Conservation (phyloP, 2,797 vertebrate genomes). For the Danio tinwini region DNA sequence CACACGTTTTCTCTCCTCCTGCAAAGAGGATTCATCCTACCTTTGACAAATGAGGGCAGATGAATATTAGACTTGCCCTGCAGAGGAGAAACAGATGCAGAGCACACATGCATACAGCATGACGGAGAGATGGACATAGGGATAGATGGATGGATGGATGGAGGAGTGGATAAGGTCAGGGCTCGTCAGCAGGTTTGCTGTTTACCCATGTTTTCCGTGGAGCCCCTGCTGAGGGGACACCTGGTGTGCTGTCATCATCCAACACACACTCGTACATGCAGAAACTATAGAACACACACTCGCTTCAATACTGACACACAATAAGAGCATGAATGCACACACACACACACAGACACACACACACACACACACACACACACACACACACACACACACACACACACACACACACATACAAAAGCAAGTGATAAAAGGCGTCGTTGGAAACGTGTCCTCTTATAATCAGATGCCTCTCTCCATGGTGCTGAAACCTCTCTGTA, state of each 20-base stretch:
- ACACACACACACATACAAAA: slow-evolving; percentile 39
- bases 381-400: slow-evolving; percentile 33
- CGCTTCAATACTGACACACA: slow-evolving; percentile 1
- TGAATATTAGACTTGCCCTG: slow-evolving; percentile 49
- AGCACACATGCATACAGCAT: slow-evolving; percentile 30
- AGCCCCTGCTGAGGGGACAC: slow-evolving; percentile 73
- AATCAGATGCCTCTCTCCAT: slow-evolving; percentile 62
- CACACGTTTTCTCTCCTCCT: not conserved
- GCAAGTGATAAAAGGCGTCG: slow-evolving; percentile 33
- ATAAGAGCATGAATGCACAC: slow-evolving; percentile 52
- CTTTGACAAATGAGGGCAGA: slow-evolving; percentile 57
- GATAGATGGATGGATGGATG: slow-evolving; percentile 48
- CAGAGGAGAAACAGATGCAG: slow-evolving; percentile 44
- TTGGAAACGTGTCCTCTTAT: slow-evolving; percentile 21
- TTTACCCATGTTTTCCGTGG: slow-evolving; percentile 76
- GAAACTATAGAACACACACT: slow-evolving; percentile 29
- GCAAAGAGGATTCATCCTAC: slow-evolving; percentile 46
- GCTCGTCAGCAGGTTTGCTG: slow-evolving; percentile 70
- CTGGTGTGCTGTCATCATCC: slow-evolving; percentile 77
- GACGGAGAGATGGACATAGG: slow-evolving; percentile 47
- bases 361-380: slow-evolving; percentile 39
- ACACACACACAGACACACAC: slow-evolving; percentile 40
- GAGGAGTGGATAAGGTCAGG: slow-evolving; percentile 68
- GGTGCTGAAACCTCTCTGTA: slow-evolving; percentile 72
- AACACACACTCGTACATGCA: slow-evolving; percentile 32